Conservation (phyloP, 1,140 invertebrate genomes). For the Drosophila arizonae region DNA sequence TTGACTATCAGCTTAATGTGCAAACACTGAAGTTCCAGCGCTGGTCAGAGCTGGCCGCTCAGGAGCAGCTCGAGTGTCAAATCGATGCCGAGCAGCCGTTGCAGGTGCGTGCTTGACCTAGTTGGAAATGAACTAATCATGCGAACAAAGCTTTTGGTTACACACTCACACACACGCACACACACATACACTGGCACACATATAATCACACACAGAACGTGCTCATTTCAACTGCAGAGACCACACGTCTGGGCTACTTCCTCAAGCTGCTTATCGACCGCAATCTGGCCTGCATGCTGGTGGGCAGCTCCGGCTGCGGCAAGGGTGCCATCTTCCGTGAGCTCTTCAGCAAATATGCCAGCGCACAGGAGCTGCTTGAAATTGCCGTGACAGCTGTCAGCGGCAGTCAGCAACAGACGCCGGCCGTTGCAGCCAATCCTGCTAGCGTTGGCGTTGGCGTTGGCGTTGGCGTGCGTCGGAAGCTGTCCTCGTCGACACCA, state of each 20-base stretch:
- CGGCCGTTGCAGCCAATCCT: neutral
- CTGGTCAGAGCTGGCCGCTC: constrained; percentile 91
- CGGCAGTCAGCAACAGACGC: constrained; percentile 28
- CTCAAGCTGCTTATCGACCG: constrained; percentile 93
- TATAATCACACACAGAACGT: constrained; percentile 84
- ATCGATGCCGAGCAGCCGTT: constrained; percentile 91
- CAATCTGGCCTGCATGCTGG: constrained; percentile 94
- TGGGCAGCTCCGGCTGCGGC: constrained; percentile 93
- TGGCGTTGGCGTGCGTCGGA: constrained; percentile 38
- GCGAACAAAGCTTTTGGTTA: constrained; percentile 39
- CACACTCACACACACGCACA: constrained; percentile 8
- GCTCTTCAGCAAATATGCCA: constrained; percentile 87
- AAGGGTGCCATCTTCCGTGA: constrained; percentile 94
- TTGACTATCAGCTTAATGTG: constrained; percentile 94
- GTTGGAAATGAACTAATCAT: constrained; percentile 50
- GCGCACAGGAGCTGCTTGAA: constrained; percentile 69
- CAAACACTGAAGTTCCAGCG: constrained; percentile 93
- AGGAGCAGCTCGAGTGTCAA: constrained; percentile 88
- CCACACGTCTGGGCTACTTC: constrained; percentile 94
- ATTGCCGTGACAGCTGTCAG: constrained; percentile 62
- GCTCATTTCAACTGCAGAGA: constrained; percentile 95
- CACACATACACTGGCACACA: neutral
- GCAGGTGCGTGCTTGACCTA: constrained; percentile 62
- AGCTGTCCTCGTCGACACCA: constrained; percentile 59
- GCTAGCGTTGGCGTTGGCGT: neutral